These are phyloP conservation scores for Ceyx melanurus DNA, from an alignment of 2,113 vertebrate species.

Conservation along the genomic window DNA sequence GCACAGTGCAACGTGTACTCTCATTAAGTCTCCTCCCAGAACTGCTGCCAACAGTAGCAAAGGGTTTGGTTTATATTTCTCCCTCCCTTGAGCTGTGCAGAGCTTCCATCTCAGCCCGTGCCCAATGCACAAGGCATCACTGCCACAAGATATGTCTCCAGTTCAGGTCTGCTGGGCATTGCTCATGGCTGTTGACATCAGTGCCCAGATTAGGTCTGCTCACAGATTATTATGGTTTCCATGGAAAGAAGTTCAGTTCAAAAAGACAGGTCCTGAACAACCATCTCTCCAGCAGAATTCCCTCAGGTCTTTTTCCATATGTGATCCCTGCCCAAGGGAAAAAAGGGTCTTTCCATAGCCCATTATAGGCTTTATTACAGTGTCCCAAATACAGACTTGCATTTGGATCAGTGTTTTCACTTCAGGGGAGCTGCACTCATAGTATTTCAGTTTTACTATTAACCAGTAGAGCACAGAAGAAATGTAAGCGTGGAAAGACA, in stretches of 20 bases:
- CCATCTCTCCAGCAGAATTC: not conserved
- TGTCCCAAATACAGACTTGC: not conserved
- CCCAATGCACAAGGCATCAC: not conserved
- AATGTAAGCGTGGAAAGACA: not conserved
- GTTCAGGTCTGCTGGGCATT: not conserved
- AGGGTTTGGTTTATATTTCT: not conserved
- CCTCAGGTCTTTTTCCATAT: not conserved
- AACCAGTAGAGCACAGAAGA: not conserved
- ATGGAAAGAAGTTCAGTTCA: not conserved
- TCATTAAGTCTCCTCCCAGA: not conserved
- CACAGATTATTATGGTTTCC: not conserved
- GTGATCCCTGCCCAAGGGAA: not conserved
- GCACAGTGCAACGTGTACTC: not conserved
- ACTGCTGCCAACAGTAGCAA: not conserved
- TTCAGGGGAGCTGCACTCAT: not conserved
- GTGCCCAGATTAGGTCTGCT: not conserved
- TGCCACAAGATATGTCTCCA: not conserved
- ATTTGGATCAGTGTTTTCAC: not conserved
- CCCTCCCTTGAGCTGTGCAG: not conserved
- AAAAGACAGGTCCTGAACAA: not conserved
- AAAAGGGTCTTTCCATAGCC: not conserved
- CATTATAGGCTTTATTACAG: not conserved
- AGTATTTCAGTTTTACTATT: not conserved
- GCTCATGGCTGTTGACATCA: not conserved
- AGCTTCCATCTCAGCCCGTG: not conserved